Evolutionary conservation across 2,113 vertebrate genomes (phyloP).

Genomic region (Otolemur garnettii): DNA sequence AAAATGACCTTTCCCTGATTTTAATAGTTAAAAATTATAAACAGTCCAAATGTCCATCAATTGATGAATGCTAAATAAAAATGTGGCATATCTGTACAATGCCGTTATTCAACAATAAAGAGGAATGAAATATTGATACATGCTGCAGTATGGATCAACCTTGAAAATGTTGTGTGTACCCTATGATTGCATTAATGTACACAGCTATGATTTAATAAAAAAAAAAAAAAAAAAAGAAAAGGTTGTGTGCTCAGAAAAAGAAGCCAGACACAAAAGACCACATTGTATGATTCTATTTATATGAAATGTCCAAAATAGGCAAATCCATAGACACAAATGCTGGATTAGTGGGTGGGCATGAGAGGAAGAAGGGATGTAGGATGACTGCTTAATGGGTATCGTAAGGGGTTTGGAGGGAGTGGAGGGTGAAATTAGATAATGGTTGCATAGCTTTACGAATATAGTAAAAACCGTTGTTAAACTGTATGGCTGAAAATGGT

Average conservation of each 20-base stretch:
- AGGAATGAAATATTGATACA: neutral
- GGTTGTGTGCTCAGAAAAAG: neutral
- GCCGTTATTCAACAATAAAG: neutral
- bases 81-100: neutral
- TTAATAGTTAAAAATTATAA: neutral
- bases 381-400: neutral
- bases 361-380: neutral
- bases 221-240: neutral
- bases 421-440: neutral
- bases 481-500: neutral
- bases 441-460: neutral
- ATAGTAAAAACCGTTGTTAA: neutral
- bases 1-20: constrained; percentile 23
- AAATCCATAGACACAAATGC: neutral
- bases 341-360: neutral
- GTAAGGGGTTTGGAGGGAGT: neutral
- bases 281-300: neutral
- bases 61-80: neutral
- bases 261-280: neutral
- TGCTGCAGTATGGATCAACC: neutral
- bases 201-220: too few relatives aligned
- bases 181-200: too few relatives aligned
- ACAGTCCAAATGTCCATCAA: neutral
- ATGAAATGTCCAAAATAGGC: neutral
- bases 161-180: neutral